Conservation (phyloP, 1,140 invertebrate species). For the Schmidtea mediterranea region DNA sequence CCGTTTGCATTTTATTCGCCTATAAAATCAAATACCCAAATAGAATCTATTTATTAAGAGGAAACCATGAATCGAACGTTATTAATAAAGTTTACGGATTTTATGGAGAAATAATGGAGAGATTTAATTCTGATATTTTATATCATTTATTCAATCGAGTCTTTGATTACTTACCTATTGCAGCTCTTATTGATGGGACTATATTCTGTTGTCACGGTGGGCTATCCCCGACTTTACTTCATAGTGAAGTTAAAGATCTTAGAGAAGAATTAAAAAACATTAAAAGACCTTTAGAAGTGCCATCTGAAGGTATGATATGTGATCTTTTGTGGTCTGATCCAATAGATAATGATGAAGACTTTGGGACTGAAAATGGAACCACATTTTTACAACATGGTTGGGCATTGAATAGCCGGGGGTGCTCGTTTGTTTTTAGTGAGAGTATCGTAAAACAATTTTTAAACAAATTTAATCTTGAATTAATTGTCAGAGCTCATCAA, state of each 20-base stretch:
- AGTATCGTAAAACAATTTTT: slow-evolving; percentile 45
- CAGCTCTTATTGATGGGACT: slow-evolving; percentile 60
- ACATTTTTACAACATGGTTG: slow-evolving; percentile 17
- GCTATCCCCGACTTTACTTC: slow-evolving; percentile 39
- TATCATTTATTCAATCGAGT: slow-evolving; percentile 60
- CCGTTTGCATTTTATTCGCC: slow-evolving; percentile 81
- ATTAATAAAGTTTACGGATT: slow-evolving; percentile 97
- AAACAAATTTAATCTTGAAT: slow-evolving; percentile 68
- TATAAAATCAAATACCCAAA: slow-evolving; percentile 90
- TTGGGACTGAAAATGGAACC: slow-evolving; percentile 19
- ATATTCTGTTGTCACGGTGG: slow-evolving; percentile 99
- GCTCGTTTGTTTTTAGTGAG: slow-evolving; percentile 32
- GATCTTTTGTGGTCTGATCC: slow-evolving; percentile 1
- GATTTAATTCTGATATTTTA: slow-evolving; percentile 68
- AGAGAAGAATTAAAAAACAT: slow-evolving; percentile 17
- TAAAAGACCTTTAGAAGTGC: slow-evolving; percentile 22
- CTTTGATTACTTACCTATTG: slow-evolving; percentile 92
- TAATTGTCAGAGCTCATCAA: slow-evolving; percentile 86
- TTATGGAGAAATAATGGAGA: slow-evolving; percentile 91
- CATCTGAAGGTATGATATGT: slow-evolving; percentile 17
- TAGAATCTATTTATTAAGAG: slow-evolving; percentile 91
- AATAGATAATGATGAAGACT: neutral
- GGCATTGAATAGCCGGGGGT: slow-evolving; percentile 29
- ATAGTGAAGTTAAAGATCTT: slow-evolving; percentile 16
- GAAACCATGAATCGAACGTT: slow-evolving; percentile 94